Conservation (phyloP, 2,888 invertebrate genomes). For the Platycheirus albimanus region DNA sequence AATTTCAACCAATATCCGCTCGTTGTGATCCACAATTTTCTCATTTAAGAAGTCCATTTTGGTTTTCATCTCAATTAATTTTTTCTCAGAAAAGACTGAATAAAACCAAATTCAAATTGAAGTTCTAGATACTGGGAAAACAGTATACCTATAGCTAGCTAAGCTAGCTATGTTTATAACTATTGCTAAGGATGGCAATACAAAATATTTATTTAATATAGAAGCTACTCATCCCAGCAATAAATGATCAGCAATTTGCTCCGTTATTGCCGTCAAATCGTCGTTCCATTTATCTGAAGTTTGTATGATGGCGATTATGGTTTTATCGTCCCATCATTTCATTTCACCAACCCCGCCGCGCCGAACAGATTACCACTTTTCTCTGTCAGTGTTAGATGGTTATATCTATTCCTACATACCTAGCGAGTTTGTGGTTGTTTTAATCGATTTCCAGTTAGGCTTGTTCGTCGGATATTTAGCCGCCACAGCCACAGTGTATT, state of each 20-base stretch:
- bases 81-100: neutral
- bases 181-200: conserved; percentile 23
- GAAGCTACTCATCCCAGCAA: conserved; percentile 25
- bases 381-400: neutral
- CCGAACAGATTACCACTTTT: neutral
- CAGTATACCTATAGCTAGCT: too few relatives aligned
- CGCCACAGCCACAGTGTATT: too few relatives aligned
- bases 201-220: conserved; percentile 37
- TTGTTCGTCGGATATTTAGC: conserved; percentile 11
- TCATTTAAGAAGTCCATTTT: conserved; percentile 9
- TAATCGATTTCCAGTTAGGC: conserved; percentile 36
- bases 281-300: conserved; percentile 56
- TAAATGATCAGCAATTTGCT: conserved; percentile 64
- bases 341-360: conserved; percentile 28
- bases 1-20: neutral
- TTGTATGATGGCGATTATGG: conserved; percentile 65
- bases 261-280: conserved; percentile 57
- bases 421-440: conserved; percentile 7
- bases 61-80: conserved; percentile 8
- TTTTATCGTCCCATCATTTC: conserved; percentile 59
- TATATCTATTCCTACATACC: too few relatives aligned
- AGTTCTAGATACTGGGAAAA: neutral
- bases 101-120: conserved; percentile 19
- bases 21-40: conserved; percentile 17
- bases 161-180: neutral